Evolutionary conservation across 2,888 invertebrate species (phyloP).

Genomic region (Bembecia ichneumoniformis): DNA sequence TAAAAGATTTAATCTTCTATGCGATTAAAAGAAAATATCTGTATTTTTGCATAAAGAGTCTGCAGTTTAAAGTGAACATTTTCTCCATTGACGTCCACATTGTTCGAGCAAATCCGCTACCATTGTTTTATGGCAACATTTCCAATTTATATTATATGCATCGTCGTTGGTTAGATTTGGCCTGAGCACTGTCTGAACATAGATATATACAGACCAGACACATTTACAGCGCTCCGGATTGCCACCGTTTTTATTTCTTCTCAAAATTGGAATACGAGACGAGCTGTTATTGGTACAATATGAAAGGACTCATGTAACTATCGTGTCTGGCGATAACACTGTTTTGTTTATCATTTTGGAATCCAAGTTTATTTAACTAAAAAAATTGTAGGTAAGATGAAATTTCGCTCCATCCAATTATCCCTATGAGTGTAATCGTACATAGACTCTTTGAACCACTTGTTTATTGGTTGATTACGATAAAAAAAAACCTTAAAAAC

Average conservation of each 20-base stretch:
- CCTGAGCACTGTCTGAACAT: neutral
- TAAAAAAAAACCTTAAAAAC: too few relatives aligned
- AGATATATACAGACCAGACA: constrained; percentile 21
- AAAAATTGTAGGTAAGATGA: too few relatives aligned
- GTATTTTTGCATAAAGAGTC: too few relatives aligned
- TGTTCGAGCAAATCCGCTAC: neutral
- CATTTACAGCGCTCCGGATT: constrained; percentile 15
- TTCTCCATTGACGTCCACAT: neutral
- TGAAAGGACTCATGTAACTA: neutral
- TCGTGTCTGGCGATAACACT: neutral
- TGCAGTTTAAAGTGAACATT: too few relatives aligned
- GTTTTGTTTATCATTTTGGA: neutral
- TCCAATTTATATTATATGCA: neutral
- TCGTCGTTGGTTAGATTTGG: neutral
- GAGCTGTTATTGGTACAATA: constrained; percentile 8
- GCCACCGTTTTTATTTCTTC: constrained; percentile 33
- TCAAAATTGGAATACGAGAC: constrained; percentile 42
- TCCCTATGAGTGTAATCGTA: too few relatives aligned
- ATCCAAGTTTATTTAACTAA: too few relatives aligned
- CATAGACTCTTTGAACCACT: too few relatives aligned
- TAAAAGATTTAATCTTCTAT: too few relatives aligned
- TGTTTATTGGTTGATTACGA: too few relatives aligned
- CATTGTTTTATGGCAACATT: neutral
- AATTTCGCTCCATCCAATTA: too few relatives aligned
- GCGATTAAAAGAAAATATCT: too few relatives aligned